Evolutionary conservation across 2,797 vertebrate genomes (phyloP).

Genomic region (Aulostomus chinensis): DNA sequence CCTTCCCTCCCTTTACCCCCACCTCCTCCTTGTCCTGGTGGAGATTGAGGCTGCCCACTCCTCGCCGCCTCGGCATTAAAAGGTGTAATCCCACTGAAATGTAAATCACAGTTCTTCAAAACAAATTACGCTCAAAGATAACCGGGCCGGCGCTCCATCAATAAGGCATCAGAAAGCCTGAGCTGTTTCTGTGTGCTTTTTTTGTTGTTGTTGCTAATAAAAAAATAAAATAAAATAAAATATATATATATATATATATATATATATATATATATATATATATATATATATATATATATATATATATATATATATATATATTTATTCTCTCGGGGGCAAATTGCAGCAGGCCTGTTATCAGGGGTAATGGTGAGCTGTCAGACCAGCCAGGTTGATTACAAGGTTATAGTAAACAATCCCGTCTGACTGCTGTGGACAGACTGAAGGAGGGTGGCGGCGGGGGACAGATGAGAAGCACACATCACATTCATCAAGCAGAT

Average conservation of each 20-base stretch:
- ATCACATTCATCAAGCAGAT: constrained; percentile 83
- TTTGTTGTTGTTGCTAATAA: too few relatives aligned
- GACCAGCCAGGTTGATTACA: constrained; percentile 84
- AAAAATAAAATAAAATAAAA: too few relatives aligned
- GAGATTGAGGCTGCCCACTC: constrained; percentile 81
- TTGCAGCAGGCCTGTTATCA: constrained; percentile 84
- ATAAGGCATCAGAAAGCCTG: constrained; percentile 78
- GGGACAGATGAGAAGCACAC: constrained; percentile 41
- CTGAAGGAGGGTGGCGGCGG: constrained; percentile 36
- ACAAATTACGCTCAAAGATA: constrained; percentile 90
- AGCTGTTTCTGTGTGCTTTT: constrained; percentile 6
- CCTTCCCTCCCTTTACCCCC: constrained; percentile 32
- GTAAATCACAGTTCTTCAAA: constrained; percentile 94
- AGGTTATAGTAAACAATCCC: constrained; percentile 87
- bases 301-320: constrained; percentile 34
- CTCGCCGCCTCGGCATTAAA: constrained; percentile 86
- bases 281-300: not conserved
- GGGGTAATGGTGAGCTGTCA: constrained; percentile 85
- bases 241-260: too few relatives aligned
- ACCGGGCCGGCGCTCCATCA: constrained; percentile 79
- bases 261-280: not conserved
- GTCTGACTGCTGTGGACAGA: constrained; percentile 72
- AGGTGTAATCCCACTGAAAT: constrained; percentile 95
- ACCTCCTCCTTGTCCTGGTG: constrained; percentile 35
- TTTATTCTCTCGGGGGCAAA: constrained; percentile 81